Percentiles rank a stretch among this genome's conserved stretches.
These are phyloP conservation scores for Myocastor coypus DNA, from an alignment of 2,113 vertebrate genomes.

Conservation along the genomic window DNA sequence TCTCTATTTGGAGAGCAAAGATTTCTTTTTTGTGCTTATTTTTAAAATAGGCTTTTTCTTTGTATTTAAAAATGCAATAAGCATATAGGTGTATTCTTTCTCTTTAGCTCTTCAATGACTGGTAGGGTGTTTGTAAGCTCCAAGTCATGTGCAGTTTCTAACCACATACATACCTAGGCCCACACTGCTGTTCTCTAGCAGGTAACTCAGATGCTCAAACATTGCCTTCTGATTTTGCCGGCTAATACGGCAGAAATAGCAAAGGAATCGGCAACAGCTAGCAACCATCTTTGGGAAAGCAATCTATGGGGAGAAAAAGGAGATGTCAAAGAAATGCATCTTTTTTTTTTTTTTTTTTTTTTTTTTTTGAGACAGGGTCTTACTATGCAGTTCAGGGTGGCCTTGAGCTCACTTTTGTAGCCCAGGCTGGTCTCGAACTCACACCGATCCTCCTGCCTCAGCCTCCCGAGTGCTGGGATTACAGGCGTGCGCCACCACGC, in stretches of 20 bases:
- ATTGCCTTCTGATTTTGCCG: slow-evolving; percentile 99
- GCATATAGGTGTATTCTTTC: not conserved
- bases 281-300: slow-evolving; percentile 99
- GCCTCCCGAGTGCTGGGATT: no score
- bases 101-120: not conserved
- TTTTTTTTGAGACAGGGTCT: no score
- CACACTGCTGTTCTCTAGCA: slow-evolving; percentile 98
- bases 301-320: slow-evolving; percentile 89
- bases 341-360: no score
- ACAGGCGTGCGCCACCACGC: no score
- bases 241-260: slow-evolving; percentile 99
- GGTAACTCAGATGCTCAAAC: slow-evolving; percentile 99
- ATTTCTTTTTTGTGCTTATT: not conserved
- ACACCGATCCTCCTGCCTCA: no score
- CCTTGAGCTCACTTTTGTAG: no score
- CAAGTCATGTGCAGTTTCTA: not conserved
- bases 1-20: not conserved
- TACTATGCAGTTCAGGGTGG: no score
- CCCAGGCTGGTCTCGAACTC: no score
- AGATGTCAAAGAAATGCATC: slow-evolving; percentile 61
- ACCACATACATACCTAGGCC: slow-evolving; percentile 93
- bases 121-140: not conserved
- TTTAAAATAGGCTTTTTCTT: not conserved
- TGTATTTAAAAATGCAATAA: not conserved
- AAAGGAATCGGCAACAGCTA: slow-evolving; percentile 98